A percentile compares a stretch with the other conserved stretches of the same genome.
Evolutionary conservation across 2,888 invertebrate species (phyloP).

Genomic region (Cephus spinipes): DNA sequence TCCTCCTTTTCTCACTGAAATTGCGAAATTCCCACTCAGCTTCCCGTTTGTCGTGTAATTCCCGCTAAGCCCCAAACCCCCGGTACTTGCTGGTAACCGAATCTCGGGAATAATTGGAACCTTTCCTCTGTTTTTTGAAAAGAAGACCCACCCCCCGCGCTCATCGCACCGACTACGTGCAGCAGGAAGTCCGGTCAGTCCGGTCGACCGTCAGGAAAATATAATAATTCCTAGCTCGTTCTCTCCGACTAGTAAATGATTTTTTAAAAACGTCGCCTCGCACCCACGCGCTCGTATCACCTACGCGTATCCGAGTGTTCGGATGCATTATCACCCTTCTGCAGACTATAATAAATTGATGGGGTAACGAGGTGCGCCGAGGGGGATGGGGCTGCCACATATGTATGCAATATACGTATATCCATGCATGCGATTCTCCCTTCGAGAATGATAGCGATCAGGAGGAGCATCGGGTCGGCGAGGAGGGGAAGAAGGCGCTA

Average conservation of each 20-base stretch:
- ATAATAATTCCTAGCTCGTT: no score
- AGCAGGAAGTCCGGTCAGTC: no score
- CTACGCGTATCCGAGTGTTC: constrained; percentile 2
- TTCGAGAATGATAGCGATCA: constrained; percentile 48
- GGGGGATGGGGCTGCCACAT: constrained; percentile 31
- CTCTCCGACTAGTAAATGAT: neutral
- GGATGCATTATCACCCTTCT: constrained; percentile 28
- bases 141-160: neutral
- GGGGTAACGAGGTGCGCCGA: constrained; percentile 51
- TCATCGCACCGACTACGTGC: neutral
- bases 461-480: constrained; percentile 45
- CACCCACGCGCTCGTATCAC: neutral
- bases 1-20: constrained; percentile 35
- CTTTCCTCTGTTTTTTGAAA: constrained; percentile 10
- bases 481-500: constrained; percentile 51
- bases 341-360: constrained; percentile 57
- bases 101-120: constrained; percentile 52
- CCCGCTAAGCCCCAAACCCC: neutral
- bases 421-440: constrained; percentile 26
- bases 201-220: no score
- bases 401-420: neutral
- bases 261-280: neutral
- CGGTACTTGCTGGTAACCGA: constrained; percentile 43
- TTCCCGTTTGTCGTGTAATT: constrained; percentile 8
- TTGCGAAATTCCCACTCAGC: constrained; percentile 1